These are phyloP conservation scores for Oscheius sp. DNA, from an alignment of 2,888 invertebrate genomes.

Conservation along the genomic window DNA sequence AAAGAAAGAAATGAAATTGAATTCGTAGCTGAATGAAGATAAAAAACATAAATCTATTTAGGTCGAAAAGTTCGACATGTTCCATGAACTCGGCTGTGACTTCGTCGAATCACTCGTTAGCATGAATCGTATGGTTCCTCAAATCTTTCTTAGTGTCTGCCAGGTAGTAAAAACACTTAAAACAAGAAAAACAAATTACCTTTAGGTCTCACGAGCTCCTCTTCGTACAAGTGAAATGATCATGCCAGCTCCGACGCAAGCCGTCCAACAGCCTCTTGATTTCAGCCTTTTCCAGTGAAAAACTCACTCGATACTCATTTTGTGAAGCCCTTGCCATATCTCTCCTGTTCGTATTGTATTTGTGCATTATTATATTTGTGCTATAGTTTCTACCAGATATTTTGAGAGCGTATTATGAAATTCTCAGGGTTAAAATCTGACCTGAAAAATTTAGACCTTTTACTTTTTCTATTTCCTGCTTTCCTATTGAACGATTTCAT, in stretches of 20 bases:
- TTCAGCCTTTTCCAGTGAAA: conserved; percentile 16
- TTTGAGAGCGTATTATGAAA: no score
- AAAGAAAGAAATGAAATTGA: background rate
- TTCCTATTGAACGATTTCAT: no score
- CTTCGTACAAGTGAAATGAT: conserved; percentile 29
- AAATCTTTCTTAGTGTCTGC: conserved; percentile 8
- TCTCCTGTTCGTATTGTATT: no score
- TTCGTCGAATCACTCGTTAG: conserved; percentile 18
- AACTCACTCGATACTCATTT: background rate
- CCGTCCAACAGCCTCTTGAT: conserved; percentile 9
- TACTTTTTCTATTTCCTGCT: no score
- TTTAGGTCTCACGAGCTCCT: conserved; percentile 17
- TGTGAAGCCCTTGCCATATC: conserved; percentile 8
- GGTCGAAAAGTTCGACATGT: conserved; percentile 43
- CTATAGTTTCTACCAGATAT: no score
- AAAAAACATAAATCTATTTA: conserved; percentile 20
- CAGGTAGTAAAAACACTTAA: background rate
- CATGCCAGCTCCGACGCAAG: no score
- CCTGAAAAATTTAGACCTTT: no score
- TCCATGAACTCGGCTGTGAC: conserved; percentile 38
- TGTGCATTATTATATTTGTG: no score
- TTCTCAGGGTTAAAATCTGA: no score
- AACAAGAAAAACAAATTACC: background rate
- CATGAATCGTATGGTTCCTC: background rate
- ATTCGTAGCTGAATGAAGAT: background rate